Base-by-base conservation (phyloP, 2,888 invertebrate genomes). In the Parthenolecanium corni region DNA sequence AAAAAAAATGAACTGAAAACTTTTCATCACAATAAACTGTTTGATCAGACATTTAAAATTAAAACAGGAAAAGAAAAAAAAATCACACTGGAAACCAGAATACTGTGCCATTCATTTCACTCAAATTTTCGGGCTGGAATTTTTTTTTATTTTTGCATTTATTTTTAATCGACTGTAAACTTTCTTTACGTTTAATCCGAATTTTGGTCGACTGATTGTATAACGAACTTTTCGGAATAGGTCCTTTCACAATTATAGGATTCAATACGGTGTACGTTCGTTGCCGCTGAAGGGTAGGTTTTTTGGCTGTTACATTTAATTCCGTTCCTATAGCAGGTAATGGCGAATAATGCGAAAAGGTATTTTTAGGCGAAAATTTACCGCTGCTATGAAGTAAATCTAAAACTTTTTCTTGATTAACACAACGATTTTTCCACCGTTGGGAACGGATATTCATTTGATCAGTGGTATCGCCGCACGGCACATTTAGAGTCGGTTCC, bases 181-280 rank as follows among this genome's bases (percentile, higher is more conserved):
- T 31, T 6, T 16, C 16, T 12, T 24, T 18, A 1, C 52, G 16
- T 31, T 12, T 38, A 2, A 6, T 31, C 12, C 9, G 5, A 38
- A 6, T 6, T 20, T 36, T 52, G 18, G 31, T 52, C 18, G 2
- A 16, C 1, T 4, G n/a, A 14, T 20, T 16, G 11, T 12, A 3
- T 2, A 18, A n/a, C 9, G 38, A 36, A 52, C 20, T 36, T 18
- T n/a, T 20, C 36, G 18, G 5, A 18, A 52, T 23, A 31, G 16
- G 11, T 2, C 38, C 14, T 36, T 36, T 52, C 38, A 52, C 52
- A 6, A 14, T 11, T 14, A 52, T 20, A n/a, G 52, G 52, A 38
- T 52, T 36, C 20, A 52, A 52, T 18, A 52, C 52, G 16, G 38
- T 52, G 16, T 52, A 52, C 25, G 52, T 52, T 11, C 38, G 20